Conservation (phyloP, 1,140 invertebrate genomes). For the Tyrophagus putrescentiae region DNA sequence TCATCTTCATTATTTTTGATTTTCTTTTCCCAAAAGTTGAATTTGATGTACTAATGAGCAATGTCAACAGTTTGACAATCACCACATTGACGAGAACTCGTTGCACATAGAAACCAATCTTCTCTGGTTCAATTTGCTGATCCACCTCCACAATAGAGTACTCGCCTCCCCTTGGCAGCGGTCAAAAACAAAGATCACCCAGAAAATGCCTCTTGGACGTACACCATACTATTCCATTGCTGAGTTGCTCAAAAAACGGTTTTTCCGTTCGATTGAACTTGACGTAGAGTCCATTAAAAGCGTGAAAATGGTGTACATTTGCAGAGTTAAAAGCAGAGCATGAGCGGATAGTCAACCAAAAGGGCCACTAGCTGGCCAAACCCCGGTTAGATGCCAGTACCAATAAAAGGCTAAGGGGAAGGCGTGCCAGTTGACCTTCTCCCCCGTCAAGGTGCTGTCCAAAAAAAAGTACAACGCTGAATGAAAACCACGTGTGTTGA, state of each 20-base stretch:
- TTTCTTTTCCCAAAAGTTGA: neutral
- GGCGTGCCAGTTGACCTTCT: neutral
- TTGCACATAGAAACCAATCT: neutral
- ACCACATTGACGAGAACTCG: neutral
- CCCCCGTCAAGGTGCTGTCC: too few species aligned
- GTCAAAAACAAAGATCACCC: neutral
- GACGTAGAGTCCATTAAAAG: neutral
- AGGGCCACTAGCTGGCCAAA: neutral
- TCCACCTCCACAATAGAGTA: neutral
- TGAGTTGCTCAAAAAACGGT: neutral
- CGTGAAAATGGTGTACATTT: neutral
- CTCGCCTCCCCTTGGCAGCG: neutral
- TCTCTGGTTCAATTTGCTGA: neutral
- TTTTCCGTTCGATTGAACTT: neutral
- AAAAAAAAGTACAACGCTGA: neutral
- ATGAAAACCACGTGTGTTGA: neutral
- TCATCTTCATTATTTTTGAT: neutral
- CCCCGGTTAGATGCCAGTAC: neutral
- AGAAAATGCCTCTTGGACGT: too few species aligned
- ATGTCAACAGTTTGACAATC: neutral
- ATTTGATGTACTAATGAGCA: neutral
- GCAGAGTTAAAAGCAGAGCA: neutral
- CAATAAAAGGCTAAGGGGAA: neutral
- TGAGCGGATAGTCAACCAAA: neutral
- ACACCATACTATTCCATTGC: too few species aligned